These are phyloP conservation scores for Nomada fabriciana DNA, from an alignment of 2,888 invertebrate genomes.

Conservation along the genomic window DNA sequence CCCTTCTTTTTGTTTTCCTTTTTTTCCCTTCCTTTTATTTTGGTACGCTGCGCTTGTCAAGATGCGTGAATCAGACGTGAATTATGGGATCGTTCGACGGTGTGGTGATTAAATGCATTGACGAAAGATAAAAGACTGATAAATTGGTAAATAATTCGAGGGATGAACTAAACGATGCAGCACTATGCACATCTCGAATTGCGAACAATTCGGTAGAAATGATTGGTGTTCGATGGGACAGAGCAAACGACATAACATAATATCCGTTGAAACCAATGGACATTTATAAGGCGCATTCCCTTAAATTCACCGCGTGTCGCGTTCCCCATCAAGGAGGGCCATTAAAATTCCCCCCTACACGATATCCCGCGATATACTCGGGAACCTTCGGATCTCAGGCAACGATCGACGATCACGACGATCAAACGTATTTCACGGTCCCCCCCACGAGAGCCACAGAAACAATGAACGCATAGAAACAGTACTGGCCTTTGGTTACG, in stretches of 20 bases:
- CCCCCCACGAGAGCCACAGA: slow-evolving; percentile 28
- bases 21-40: too few relatives aligned
- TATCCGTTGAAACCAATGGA: background rate
- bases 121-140: background rate
- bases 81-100: slow-evolving; percentile 7
- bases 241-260: background rate
- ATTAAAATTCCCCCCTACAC: slow-evolving; percentile 10
- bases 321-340: background rate
- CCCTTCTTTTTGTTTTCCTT: background rate
- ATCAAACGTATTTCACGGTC: slow-evolving; percentile 42
- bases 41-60: too few relatives aligned
- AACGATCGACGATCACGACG: slow-evolving; percentile 29
- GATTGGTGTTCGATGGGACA: too few relatives aligned
- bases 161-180: background rate
- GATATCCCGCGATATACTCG: slow-evolving; percentile 12
- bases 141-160: background rate
- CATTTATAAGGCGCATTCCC: background rate
- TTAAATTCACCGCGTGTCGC: slow-evolving; percentile 12
- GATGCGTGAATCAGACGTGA: slow-evolving; percentile 10
- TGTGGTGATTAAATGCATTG: background rate
- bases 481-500: slow-evolving; percentile 30
- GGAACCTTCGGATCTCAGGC: slow-evolving; percentile 1
- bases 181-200: background rate
- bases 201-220: too few relatives aligned
- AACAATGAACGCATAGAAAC: slow-evolving; percentile 59